Percentiles rank a stretch among this genome's conserved stretches.
These are phyloP conservation scores for Heliconius himera DNA, from an alignment of 1,140 invertebrate species.

Conservation along the genomic window DNA sequence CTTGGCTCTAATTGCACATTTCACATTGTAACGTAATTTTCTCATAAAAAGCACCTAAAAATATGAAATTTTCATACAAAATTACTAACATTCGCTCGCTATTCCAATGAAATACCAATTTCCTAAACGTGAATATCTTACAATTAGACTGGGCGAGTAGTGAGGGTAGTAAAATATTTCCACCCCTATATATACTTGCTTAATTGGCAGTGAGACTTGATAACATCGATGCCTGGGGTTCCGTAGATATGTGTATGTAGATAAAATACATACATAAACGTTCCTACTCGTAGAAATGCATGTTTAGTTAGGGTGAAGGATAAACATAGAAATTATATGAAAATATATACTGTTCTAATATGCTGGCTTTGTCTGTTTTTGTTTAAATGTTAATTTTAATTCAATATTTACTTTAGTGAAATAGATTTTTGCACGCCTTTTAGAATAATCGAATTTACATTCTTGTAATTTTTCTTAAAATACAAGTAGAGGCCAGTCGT, in stretches of 20 bases:
- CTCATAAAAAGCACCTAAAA: not conserved
- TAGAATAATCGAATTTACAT: no score
- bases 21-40: not conserved
- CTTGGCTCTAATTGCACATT: not conserved
- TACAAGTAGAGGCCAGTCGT: no score
- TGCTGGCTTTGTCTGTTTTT: no score
- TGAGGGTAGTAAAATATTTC: conserved; percentile 31
- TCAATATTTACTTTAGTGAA: no score
- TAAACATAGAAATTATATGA: conserved; percentile 12
- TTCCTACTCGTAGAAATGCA: not conserved
- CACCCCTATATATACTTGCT: conserved; percentile 20
- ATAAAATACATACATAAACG: not conserved
- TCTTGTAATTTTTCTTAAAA: no score
- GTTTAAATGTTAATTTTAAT: no score
- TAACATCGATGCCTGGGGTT: conserved; percentile 20
- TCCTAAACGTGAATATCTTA: conserved; percentile 25
- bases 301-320: conserved; percentile 1
- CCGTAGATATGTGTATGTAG: conserved; percentile 17
- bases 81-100: not conserved
- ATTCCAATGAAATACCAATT: conserved; percentile 25
- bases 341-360: not conserved
- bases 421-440: no score
- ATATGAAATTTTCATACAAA: not conserved
- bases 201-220: conserved; percentile 31
- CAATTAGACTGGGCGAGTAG: conserved; percentile 25